phyloP scores from a whole-genome alignment of 2,888 invertebrate species.

The Arctia plantaginis region DNA sequence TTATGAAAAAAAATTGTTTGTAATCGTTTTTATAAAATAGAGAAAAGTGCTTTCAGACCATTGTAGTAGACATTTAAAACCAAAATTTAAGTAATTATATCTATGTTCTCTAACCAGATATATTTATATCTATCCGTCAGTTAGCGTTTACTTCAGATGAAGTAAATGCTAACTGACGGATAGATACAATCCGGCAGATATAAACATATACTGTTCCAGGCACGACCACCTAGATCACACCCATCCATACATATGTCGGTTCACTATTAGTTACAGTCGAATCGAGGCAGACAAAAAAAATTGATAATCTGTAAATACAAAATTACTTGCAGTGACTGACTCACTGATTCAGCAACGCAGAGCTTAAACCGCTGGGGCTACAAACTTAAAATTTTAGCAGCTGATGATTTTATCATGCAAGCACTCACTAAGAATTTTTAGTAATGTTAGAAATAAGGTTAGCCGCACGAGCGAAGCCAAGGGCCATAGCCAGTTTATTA shows the following conservation, averaged over 20 bases:
- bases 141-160: too few species aligned
- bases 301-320: too few species aligned
- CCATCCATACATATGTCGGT: too few species aligned
- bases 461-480: background rate
- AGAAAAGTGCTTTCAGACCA: background rate
- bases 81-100: too few species aligned
- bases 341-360: too few species aligned
- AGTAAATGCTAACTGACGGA: background rate
- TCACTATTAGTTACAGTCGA: background rate
- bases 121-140: too few species aligned
- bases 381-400: background rate
- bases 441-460: background rate
- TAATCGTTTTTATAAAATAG: background rate
- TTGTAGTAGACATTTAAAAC: too few species aligned
- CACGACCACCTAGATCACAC: background rate
- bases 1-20: background rate
- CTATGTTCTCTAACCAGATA: too few species aligned
- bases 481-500: background rate
- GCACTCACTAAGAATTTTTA: background rate
- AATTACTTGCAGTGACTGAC: too few species aligned
- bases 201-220: background rate
- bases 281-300: background rate
- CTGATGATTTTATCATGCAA: background rate
- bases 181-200: background rate
- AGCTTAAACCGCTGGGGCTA: background rate